Percentiles rank a stretch among this genome's conserved stretches.
These are phyloP conservation scores for Notolabrus celidotus DNA, from an alignment of 2,797 vertebrate genomes.

Conservation along the genomic window DNA sequence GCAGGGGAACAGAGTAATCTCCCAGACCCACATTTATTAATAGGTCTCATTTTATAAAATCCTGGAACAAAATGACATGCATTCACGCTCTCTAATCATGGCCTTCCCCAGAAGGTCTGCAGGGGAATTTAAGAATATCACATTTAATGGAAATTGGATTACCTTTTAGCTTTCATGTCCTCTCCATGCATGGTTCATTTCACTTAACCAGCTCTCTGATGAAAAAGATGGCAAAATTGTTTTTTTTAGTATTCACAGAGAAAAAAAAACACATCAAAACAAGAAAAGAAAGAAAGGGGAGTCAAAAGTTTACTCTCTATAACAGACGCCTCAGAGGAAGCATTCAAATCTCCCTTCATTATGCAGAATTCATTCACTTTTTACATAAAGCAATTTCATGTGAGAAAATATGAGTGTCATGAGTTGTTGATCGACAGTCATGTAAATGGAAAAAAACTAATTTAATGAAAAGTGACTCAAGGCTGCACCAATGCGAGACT, in stretches of 20 bases:
- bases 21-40: slow-evolving; percentile 71
- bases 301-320: slow-evolving; percentile 19
- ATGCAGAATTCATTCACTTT: neutral
- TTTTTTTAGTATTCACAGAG: slow-evolving; percentile 11
- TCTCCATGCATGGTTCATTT: slow-evolving; percentile 53
- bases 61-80: slow-evolving; percentile 54
- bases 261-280: slow-evolving; percentile 38
- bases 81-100: slow-evolving; percentile 63
- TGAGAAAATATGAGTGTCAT: slow-evolving; percentile 26
- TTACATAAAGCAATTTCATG: slow-evolving; percentile 18
- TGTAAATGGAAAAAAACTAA: slow-evolving; percentile 48
- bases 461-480: slow-evolving; percentile 48
- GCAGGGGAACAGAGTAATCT: slow-evolving; percentile 64
- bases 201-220: slow-evolving; percentile 48
- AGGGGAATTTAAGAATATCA: slow-evolving; percentile 73
- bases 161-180: slow-evolving; percentile 77
- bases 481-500: slow-evolving; percentile 30
- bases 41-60: slow-evolving; percentile 63
- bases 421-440: slow-evolving; percentile 46
- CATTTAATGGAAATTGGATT: slow-evolving; percentile 79
- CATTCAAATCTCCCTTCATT: neutral
- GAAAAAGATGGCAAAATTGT: slow-evolving; percentile 41
- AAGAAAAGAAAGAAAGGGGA: slow-evolving; percentile 5
- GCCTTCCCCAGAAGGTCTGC: slow-evolving; percentile 59
- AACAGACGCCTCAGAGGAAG: slow-evolving; percentile 10